These are phyloP conservation scores for Pangasius mekongensis DNA, from an alignment of 2,797 vertebrate species.

Conservation along the genomic window DNA sequence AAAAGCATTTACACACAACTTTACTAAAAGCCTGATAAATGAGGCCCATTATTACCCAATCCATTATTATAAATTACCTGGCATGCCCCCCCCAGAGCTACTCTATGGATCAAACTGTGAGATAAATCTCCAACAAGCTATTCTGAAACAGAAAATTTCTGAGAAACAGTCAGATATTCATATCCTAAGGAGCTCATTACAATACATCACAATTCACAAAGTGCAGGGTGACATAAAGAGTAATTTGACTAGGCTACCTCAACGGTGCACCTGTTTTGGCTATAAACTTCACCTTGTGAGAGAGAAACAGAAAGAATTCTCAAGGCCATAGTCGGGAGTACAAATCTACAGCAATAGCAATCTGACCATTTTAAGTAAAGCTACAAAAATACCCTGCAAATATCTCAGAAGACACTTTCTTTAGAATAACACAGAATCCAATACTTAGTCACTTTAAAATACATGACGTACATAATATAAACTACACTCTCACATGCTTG, in stretches of 20 bases:
- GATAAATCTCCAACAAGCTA: conserved; percentile 10
- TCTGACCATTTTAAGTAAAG: conserved; percentile 26
- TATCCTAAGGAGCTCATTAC: conserved; percentile 32
- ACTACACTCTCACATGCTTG: conserved; percentile 29
- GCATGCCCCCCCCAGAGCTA: conserved; percentile 21
- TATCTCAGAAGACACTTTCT: conserved; percentile 21
- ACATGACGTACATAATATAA: not conserved
- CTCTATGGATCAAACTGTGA: conserved; percentile 25
- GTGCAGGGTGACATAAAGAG: conserved; percentile 22
- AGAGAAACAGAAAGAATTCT: conserved; percentile 23
- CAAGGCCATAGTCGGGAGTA: conserved; percentile 26
- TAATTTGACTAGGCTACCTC: conserved; percentile 21
- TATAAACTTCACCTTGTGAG: conserved; percentile 35
- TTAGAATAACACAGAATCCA: not conserved
- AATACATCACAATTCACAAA: conserved; percentile 29
- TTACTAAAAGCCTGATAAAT: conserved; percentile 25
- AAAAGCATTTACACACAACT: conserved; percentile 16
- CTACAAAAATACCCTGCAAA: conserved; percentile 50
- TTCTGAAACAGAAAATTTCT: not conserved
- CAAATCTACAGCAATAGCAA: conserved; percentile 27
- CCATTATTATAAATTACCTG: conserved; percentile 36
- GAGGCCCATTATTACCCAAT: conserved; percentile 34
- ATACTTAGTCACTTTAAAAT: conserved; percentile 1
- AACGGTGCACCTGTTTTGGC: conserved; percentile 17
- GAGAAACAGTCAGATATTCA: conserved; percentile 27